Evolutionary conservation across 2,113 vertebrate genomes (phyloP), one percentile per base, ranked within the genome.

Genomic region (Asarcornis scutulata): DNA sequence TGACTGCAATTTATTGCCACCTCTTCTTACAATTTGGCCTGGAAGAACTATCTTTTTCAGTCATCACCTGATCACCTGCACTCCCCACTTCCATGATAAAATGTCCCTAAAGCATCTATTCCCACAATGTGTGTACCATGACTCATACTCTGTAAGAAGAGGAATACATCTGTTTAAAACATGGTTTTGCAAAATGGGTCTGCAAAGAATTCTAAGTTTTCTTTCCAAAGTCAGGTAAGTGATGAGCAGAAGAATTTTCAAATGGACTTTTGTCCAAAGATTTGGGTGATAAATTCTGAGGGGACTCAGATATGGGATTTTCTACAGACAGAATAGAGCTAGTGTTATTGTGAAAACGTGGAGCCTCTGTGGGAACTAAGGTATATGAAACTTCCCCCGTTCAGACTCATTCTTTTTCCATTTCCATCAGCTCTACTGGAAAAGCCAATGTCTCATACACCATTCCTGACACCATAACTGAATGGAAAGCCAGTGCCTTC

Each of bases 391-490:
- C 20, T n/a, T 17, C 32, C 0, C 5, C 15, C 77, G 86, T 72
- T 48, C 74, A 72, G 89, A 68, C 26, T 56, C 11, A 62, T 58
- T 29, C 7, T 76, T 62, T 83, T 18, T 48, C 12, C 34, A 64
- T 85, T 95, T 6, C 25, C 6, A 67, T 9, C 78, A 97, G 97
- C 66, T 91, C 95, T 67, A 82, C 88, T 86, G 96, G 96, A 62
- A 85, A 91, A 91, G 92, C 91, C 69, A 96, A 22, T n/a, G 38
- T 96, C 40, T 67, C 83, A 10, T 95, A 97, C 59, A 93, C 62
- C 1, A 83, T 98, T 42, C 99, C 99, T 5, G 98, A 99, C 96
- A 98, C 98, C 74, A 99, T 99, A 92, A 99, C 98, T 0, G 95
- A 98, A 36, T 99, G 99, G 99, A 98, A 98, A 5, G 98, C 98